A percentile compares a stretch with the other conserved stretches of the same genome.
These are phyloP conservation scores for Piprites chloris DNA, from an alignment of 2,113 vertebrate genomes.

Conservation along the genomic window DNA sequence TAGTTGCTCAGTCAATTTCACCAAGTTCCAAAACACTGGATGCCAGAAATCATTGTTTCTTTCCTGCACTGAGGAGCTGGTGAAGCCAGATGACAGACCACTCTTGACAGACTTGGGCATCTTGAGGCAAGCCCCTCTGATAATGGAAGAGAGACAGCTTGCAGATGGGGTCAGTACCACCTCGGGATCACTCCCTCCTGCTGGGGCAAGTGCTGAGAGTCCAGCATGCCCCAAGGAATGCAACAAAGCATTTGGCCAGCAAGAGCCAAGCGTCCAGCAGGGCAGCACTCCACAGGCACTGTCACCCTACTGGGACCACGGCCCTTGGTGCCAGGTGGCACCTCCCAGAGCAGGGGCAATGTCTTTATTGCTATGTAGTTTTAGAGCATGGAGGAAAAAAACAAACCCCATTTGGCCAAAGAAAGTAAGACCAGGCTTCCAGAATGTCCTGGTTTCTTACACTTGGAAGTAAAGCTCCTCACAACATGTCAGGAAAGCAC, in stretches of 20 bases:
- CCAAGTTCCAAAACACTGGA: fast-evolving
- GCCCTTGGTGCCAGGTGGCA: fast-evolving
- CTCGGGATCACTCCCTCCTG: not conserved
- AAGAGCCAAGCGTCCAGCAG: not conserved
- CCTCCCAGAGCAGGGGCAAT: not conserved
- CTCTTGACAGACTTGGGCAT: not conserved
- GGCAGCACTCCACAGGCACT: not conserved
- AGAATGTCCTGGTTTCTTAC: not conserved
- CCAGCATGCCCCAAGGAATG: fast-evolving
- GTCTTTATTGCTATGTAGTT: fast-evolving
- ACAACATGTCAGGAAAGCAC: not conserved
- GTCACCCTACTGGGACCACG: fast-evolving
- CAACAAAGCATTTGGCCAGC: fast-evolving
- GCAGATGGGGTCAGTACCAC: fast-evolving
- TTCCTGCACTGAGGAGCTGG: fast-evolving
- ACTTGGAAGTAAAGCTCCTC: fast-evolving
- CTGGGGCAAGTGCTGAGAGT: not conserved
- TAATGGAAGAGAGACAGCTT: fast-evolving
- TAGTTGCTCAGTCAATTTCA: not conserved
- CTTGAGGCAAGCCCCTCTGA: not conserved
- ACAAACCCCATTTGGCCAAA: not conserved
- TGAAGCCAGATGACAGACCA: not conserved
- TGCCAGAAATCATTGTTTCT: not conserved
- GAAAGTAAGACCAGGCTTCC: not conserved
- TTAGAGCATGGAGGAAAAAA: not conserved